Base-by-base conservation (phyloP, 2,888 invertebrate genomes). In the Caenorhabditis angaria region DNA sequence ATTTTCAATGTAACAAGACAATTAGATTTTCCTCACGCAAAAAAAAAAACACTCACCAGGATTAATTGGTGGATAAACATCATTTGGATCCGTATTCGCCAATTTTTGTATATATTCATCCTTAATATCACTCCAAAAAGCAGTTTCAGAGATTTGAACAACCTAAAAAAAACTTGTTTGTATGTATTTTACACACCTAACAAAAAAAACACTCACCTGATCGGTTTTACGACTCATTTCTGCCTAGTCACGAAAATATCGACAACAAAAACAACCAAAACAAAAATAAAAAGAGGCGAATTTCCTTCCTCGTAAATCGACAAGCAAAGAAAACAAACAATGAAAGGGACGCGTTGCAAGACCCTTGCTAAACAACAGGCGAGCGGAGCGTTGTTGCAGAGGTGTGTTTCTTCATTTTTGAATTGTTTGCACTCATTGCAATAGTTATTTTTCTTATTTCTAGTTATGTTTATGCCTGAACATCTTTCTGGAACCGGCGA, bases 41-140 rank as follows among this genome's bases (percentile, higher is more conserved):
- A 41, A 47, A 12, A 57, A 56, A 61, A 47, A 10, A 48, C 27
- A 32, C 63, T 47, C 2, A 85, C 85, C 85, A 56, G 86, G 86
- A 66, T 86, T 86, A 60, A 82, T 69, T 27, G 77, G 76, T 41
- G 83, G 83, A 60, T 79, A 82, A 20, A 86, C 70, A 28, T 86
- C 82, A 18, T 69, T 78, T 8, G 81, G 76, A n/a, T 79, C 66
- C 54, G 71, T 71, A 35, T 82, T 70, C 12, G 82, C 77, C 22
- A 86, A 56, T 51, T 70, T 65, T 66, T 81, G 73, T 28, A 75
- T 65, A 65, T 85, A 84, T 6, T 77, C 72, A 57, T 82, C 79
- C 56, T 78, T 76, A 55, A 86, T 85, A 29, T 82, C 82, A 48
- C 67, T 58, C 74, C 82, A 80, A 63, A 81, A 86, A 59, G 83